phyloP scores from a whole-genome alignment of 1,140 invertebrate genomes.

The Drosophila hydei region DNA sequence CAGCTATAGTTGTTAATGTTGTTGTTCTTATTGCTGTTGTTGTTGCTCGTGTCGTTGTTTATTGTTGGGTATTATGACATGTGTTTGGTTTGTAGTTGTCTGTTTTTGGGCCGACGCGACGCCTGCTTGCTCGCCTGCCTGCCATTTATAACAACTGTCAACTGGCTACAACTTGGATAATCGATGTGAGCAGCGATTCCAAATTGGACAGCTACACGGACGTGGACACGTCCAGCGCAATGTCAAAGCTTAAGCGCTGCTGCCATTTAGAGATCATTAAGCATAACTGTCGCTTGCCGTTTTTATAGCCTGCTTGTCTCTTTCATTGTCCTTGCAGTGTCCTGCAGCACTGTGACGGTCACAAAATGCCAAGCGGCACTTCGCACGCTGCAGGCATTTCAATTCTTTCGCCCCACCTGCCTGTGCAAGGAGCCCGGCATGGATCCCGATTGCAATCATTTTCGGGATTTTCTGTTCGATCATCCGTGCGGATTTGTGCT shows the following conservation, averaged over 20 bases:
- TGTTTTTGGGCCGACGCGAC: conserved; percentile 26
- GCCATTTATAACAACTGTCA: conserved; percentile 81
- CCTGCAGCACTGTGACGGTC: conserved; percentile 95
- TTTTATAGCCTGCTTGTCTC: conserved; percentile 15
- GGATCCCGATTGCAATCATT: conserved; percentile 95
- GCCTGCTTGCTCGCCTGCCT: conserved; percentile 37
- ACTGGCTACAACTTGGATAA: conserved; percentile 57
- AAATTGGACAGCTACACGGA: conserved; percentile 43
- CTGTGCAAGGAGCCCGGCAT: conserved; percentile 94
- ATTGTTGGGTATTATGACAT: conserved; percentile 68
- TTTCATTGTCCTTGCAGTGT: conserved; percentile 87
- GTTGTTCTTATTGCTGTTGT: conserved; percentile 49
- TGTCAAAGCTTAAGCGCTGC: conserved; percentile 77
- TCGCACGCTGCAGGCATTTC: conserved; percentile 93
- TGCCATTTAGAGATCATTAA: conserved; percentile 80
- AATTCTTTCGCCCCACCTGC: conserved; percentile 96
- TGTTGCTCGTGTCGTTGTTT: conserved; percentile 18
- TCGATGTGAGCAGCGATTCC: conserved; percentile 63
- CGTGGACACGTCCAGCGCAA: conserved; percentile 30
- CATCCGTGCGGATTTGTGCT: conserved; percentile 94
- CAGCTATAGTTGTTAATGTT: conserved; percentile 21
- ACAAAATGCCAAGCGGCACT: conserved; percentile 95
- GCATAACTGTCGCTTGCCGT: conserved; percentile 44
- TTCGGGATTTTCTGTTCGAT: conserved; percentile 95
- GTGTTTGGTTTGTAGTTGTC: conserved; percentile 76